These are phyloP conservation scores for Drosophila tanythrix DNA, from an alignment of 2,888 invertebrate genomes.

Conservation along the genomic window DNA sequence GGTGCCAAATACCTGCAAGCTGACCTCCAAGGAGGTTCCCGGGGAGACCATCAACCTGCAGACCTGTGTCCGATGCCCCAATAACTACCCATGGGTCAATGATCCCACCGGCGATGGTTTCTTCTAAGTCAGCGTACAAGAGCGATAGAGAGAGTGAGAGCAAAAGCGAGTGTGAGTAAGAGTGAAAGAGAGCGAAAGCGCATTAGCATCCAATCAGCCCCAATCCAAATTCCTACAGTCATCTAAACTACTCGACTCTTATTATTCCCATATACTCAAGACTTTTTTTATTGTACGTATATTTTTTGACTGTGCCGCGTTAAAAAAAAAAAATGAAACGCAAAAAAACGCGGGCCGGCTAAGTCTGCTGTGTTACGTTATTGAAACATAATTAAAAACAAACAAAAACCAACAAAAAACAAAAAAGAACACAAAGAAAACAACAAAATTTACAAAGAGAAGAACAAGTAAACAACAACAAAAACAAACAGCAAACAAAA, in stretches of 20 bases:
- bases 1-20: constrained; percentile 95
- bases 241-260: constrained; percentile 41
- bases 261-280: constrained; percentile 58
- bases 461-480: constrained; percentile 37
- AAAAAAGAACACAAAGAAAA: constrained; percentile 8
- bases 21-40: constrained; percentile 96
- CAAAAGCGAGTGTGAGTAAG: constrained; percentile 45
- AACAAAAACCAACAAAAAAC: constrained; percentile 40
- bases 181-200: constrained; percentile 26
- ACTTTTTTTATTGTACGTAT: constrained; percentile 57
- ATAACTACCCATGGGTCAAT: constrained; percentile 97
- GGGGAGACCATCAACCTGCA: constrained; percentile 97
- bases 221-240: constrained; percentile 60
- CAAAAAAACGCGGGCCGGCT: constrained; percentile 51
- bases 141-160: constrained; percentile 48
- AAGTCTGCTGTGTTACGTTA: constrained; percentile 85
- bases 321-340: constrained; percentile 14
- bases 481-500: constrained; percentile 49
- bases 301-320: constrained; percentile 62
- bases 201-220: constrained; percentile 51
- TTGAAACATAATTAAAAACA: constrained; percentile 55
- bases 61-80: constrained; percentile 96
- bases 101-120: constrained; percentile 91
- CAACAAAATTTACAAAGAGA: constrained; percentile 44
- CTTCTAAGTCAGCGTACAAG: constrained; percentile 88